Percentiles rank a stretch among this genome's conserved stretches.
These are phyloP conservation scores for Phainopepla nitens DNA, from an alignment of 2,113 vertebrate genomes.

Conservation along the genomic window DNA sequence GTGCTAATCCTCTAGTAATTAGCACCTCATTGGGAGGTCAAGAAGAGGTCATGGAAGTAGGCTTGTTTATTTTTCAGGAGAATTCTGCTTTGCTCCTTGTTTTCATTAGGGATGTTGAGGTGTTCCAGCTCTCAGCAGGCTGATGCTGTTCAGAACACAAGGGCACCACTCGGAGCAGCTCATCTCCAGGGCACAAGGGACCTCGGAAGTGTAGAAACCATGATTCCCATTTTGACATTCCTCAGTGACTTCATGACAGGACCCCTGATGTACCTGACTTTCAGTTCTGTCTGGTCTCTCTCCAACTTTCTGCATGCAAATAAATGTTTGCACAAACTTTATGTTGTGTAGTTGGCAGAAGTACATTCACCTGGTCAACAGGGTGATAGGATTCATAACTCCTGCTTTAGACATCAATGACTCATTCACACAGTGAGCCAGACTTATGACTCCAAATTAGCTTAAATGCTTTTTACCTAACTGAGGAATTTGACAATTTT, in stretches of 20 bases:
- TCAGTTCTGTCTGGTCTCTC: background rate
- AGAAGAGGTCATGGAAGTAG: slow-evolving; percentile 35
- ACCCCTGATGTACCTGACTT: background rate
- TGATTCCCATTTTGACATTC: background rate
- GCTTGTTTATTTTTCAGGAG: slow-evolving; percentile 55
- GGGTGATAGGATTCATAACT: background rate
- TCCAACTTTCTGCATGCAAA: background rate
- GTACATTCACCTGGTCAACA: background rate
- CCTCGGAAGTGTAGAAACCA: background rate
- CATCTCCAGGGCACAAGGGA: background rate
- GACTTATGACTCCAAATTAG: background rate
- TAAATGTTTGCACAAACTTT: background rate
- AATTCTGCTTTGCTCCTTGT: slow-evolving; percentile 54
- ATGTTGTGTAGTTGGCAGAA: background rate
- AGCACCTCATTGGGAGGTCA: slow-evolving; percentile 71
- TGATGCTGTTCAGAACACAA: background rate
- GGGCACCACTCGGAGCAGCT: background rate
- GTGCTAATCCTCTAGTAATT: slow-evolving; percentile 74
- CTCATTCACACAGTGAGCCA: background rate
- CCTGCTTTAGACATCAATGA: background rate
- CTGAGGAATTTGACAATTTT: background rate
- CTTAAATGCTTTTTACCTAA: background rate
- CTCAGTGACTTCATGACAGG: background rate
- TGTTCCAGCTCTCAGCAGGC: background rate
- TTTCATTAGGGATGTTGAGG: slow-evolving; percentile 56